phyloP scores from a whole-genome alignment of 1,140 invertebrate species.

The Venustaconcha ellipsiformis region DNA sequence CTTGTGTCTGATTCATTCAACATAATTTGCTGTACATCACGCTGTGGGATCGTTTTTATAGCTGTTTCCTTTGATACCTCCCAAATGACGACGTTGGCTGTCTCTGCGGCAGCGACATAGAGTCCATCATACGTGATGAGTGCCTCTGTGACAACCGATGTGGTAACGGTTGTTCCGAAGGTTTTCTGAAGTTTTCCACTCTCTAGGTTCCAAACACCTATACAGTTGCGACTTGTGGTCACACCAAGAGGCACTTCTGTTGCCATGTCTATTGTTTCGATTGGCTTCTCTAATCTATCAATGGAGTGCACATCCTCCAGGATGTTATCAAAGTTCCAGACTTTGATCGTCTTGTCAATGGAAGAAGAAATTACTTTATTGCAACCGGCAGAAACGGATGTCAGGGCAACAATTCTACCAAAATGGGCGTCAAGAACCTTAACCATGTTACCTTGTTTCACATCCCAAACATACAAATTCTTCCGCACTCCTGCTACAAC shows the following conservation, averaged over 20 bases:
- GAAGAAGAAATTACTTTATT: constrained; percentile 96
- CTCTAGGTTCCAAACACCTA: constrained; percentile 95
- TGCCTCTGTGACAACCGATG: constrained; percentile 92
- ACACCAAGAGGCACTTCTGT: constrained; percentile 56
- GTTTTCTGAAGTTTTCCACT: constrained; percentile 84
- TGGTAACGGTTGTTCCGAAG: constrained; percentile 90
- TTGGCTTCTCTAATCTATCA: constrained; percentile 94
- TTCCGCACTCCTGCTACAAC: constrained; percentile 95
- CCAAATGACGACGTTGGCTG: constrained; percentile 93
- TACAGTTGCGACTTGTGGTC: constrained; percentile 80
- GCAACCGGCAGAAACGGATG: constrained; percentile 83
- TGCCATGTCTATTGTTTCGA: constrained; percentile 81
- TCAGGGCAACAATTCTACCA: constrained; percentile 92
- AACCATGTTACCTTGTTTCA: constrained; percentile 78
- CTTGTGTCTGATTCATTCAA: constrained; percentile 86
- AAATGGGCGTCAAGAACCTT: constrained; percentile 98
- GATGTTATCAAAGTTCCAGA: constrained; percentile 99
- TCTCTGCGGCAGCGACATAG: constrained; percentile 89
- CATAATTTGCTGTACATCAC: constrained; percentile 86
- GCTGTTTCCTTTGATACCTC: constrained; percentile 87
- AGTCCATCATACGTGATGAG: constrained; percentile 82
- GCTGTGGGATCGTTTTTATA: constrained; percentile 77
- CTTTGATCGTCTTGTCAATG: constrained; percentile 97
- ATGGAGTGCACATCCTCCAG: constrained; percentile 98
- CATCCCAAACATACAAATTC: constrained; percentile 94